Evolutionary conservation across 1,140 invertebrate genomes (phyloP).

Genomic region (Potamilus streckersoni): DNA sequence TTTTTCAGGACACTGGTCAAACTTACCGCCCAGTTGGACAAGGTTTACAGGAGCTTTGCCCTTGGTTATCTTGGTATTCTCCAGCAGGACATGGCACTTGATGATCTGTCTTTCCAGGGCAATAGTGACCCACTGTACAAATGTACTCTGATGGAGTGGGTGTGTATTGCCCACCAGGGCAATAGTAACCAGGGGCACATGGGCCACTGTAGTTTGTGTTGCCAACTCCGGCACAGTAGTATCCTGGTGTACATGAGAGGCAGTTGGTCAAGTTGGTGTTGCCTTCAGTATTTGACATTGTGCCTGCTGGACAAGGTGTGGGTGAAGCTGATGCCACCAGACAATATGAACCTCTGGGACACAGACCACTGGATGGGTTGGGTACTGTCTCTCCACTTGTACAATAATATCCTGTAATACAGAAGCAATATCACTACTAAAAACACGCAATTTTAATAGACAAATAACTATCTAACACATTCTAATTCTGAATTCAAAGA

Average conservation of each 20-base stretch:
- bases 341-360: conserved; percentile 57
- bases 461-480: no score
- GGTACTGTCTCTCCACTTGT: conserved; percentile 48
- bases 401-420: conserved; percentile 51
- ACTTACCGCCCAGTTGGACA: conserved; percentile 61
- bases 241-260: conserved; percentile 55
- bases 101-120: conserved; percentile 44
- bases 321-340: conserved; percentile 48
- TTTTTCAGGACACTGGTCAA: not conserved
- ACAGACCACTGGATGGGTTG: conserved; percentile 44
- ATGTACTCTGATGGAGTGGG: conserved; percentile 55
- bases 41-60: conserved; percentile 47
- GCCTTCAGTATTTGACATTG: conserved; percentile 46
- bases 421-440: not conserved
- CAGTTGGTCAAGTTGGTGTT: conserved; percentile 54
- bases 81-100: conserved; percentile 53
- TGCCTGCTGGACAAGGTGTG: conserved; percentile 58
- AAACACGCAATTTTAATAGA: no score
- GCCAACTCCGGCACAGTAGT: conserved; percentile 55
- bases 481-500: no score
- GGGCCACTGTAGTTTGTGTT: conserved; percentile 54
- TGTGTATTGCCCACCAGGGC: conserved; percentile 58
- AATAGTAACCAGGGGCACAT: conserved; percentile 59
- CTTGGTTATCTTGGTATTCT: conserved; percentile 56
- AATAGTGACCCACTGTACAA: conserved; percentile 62